These are phyloP conservation scores for Macroglossus sobrinus DNA, from an alignment of 2,113 vertebrate species.

Conservation along the genomic window DNA sequence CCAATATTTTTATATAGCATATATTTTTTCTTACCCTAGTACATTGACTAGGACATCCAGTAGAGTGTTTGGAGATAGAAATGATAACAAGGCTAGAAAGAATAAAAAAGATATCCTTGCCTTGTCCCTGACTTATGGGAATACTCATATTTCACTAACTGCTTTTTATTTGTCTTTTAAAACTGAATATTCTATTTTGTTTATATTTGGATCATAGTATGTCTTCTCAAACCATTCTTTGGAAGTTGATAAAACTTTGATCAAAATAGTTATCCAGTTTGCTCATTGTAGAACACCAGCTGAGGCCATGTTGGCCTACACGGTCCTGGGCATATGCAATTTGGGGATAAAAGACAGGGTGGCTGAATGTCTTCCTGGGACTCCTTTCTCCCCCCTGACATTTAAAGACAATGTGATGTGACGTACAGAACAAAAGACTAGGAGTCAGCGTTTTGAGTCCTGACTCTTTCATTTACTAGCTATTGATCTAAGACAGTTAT, in stretches of 20 bases:
- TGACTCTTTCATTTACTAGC: neutral
- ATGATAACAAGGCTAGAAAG: neutral
- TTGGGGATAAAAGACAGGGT: neutral
- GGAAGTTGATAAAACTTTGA: neutral
- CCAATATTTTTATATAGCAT: neutral
- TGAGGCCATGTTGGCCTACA: neutral
- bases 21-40: slow-evolving; percentile 9
- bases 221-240: neutral
- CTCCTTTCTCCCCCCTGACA: neutral
- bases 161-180: slow-evolving; percentile 11
- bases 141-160: neutral
- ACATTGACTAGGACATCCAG: neutral
- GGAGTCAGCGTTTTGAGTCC: neutral
- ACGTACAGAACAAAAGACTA: neutral
- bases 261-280: neutral
- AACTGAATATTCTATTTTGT: neutral
- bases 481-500: neutral
- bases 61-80: neutral
- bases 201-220: neutral
- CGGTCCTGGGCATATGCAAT: neutral
- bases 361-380: neutral
- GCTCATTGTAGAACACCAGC: neutral
- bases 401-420: neutral
- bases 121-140: neutral
- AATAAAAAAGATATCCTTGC: neutral